Evolutionary conservation across 2,797 vertebrate species (phyloP).

Genomic region (Pipistrellus pygmaeus): DNA sequence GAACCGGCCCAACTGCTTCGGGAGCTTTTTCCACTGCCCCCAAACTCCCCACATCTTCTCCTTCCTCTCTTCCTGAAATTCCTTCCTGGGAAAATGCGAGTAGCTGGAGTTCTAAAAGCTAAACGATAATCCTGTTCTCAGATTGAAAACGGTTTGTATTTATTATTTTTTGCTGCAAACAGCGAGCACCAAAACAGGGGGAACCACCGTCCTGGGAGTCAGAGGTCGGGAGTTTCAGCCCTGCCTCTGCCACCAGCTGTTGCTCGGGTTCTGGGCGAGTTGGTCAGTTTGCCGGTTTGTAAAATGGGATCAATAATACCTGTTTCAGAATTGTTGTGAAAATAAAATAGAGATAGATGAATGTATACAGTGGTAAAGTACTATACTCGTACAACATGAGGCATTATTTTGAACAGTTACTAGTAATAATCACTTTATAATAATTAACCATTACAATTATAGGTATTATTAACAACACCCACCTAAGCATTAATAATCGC

Average conservation of each 20-base stretch:
- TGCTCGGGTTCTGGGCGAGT: neutral
- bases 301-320: neutral
- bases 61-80: neutral
- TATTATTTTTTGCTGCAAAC: slow-evolving; percentile 31
- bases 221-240: neutral
- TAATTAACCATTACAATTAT: neutral
- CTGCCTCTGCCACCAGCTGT: neutral
- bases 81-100: neutral
- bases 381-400: neutral
- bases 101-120: neutral
- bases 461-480: neutral
- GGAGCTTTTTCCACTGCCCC: neutral
- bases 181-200: neutral
- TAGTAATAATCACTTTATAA: neutral
- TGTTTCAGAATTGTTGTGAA: slow-evolving; percentile 29
- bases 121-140: neutral
- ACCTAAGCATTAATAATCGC: neutral
- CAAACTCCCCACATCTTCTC: neutral
- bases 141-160: neutral
- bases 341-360: slow-evolving; percentile 12
- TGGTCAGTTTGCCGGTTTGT: neutral
- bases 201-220: neutral
- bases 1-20: neutral
- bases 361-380: neutral
- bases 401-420: neutral